phyloP scores from a whole-genome alignment of 1,140 invertebrate species.

The Lepidotrigona ventralis region DNA sequence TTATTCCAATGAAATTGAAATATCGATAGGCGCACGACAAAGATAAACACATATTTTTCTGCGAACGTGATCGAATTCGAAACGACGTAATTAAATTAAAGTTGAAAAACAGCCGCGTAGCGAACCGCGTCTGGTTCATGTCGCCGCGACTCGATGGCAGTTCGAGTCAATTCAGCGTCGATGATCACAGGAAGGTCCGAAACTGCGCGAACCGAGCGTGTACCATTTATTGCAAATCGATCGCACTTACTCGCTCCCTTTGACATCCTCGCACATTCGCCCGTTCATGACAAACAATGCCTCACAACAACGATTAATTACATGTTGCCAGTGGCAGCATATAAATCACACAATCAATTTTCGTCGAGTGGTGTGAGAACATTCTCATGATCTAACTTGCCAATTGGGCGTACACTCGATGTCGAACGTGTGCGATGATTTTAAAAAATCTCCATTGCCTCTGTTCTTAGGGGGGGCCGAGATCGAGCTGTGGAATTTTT shows the following conservation, averaged over 20 bases:
- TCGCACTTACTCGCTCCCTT: constrained; percentile 61
- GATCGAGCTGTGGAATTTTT: neutral
- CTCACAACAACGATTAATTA: constrained; percentile 74
- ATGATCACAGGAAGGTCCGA: constrained; percentile 66
- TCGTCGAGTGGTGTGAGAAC: constrained; percentile 60
- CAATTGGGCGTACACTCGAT: neutral
- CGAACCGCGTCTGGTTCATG: neutral
- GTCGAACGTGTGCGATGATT: too few species aligned
- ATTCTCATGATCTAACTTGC: constrained; percentile 56
- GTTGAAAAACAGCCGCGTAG: constrained; percentile 5
- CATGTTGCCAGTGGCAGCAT: constrained; percentile 74
- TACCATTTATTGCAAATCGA: constrained; percentile 76
- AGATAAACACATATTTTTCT: neutral
- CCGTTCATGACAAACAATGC: constrained; percentile 67
- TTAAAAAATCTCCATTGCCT: too few species aligned
- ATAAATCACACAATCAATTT: constrained; percentile 77
- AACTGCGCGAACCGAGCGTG: constrained; percentile 49
- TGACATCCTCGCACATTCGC: constrained; percentile 43
- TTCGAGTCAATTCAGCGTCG: constrained; percentile 72
- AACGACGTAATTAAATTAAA: neutral
- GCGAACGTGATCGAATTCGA: neutral
- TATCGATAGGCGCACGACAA: neutral
- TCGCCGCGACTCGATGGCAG: constrained; percentile 52
- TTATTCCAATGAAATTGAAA: constrained; percentile 1
- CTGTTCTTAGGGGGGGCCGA: neutral